A percentile compares a stretch with the other conserved stretches of the same genome.
These are phyloP conservation scores for Onchidella celtica DNA, from an alignment of 2,888 invertebrate species.

Conservation along the genomic window DNA sequence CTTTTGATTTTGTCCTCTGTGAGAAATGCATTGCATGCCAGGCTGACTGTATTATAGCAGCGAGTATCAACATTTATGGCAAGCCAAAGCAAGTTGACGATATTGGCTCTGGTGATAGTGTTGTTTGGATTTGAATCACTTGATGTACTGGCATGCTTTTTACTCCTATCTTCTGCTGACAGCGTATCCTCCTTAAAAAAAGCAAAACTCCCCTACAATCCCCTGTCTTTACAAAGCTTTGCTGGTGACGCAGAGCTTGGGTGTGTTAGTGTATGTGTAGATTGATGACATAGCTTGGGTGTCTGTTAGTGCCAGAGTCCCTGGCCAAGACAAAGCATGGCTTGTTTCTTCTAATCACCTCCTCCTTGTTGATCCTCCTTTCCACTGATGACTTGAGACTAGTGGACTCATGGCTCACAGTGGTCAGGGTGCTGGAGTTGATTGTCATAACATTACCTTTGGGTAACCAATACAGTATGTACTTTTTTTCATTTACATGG, in stretches of 20 bases:
- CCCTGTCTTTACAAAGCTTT: background rate
- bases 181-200: background rate
- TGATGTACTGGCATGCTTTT: conserved; percentile 17
- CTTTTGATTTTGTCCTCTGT: too few species aligned
- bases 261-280: conserved; percentile 7
- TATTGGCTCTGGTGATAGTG: background rate
- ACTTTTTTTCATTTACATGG: conserved; percentile 20
- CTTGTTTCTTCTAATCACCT: background rate
- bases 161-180: background rate
- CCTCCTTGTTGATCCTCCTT: background rate
- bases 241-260: background rate
- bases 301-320: background rate
- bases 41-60: too few species aligned
- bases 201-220: background rate
- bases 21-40: too few species aligned
- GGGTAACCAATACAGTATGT: conserved; percentile 36
- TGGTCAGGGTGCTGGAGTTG: conserved; percentile 54
- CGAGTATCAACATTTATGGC: background rate
- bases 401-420: background rate
- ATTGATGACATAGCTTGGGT: background rate
- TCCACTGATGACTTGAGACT: background rate
- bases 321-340: background rate
- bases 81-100: background rate
- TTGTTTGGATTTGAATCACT: background rate
- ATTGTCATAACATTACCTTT: conserved; percentile 18